Percentiles rank a stretch among this genome's conserved stretches.
phyloP scores from a whole-genome alignment of 2,113 vertebrate species.

The Oncorhynchus nerka region DNA sequence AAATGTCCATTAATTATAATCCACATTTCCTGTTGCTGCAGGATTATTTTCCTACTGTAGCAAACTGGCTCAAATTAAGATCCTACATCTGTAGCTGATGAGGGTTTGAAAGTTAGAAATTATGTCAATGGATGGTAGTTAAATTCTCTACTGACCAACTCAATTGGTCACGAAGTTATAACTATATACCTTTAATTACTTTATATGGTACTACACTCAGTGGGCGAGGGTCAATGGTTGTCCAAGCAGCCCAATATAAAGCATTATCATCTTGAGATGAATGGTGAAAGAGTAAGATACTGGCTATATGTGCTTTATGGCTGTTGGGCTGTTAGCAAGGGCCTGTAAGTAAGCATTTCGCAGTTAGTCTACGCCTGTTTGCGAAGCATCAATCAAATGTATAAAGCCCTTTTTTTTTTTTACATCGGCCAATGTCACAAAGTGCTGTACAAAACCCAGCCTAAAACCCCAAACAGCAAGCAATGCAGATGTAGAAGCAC shows the following conservation, averaged over 20 bases:
- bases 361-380: too few relatives aligned
- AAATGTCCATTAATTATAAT: too few relatives aligned
- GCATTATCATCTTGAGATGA: neutral
- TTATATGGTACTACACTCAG: neutral
- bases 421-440: too few relatives aligned
- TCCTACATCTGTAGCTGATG: neutral
- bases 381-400: too few relatives aligned
- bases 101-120: neutral
- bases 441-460: too few relatives aligned
- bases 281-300: conserved; percentile 9
- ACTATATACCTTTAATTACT: too few relatives aligned
- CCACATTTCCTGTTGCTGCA: too few relatives aligned
- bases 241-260: neutral
- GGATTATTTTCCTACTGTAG: neutral
- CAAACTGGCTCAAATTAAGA: too few relatives aligned
- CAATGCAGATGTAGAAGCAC: too few relatives aligned
- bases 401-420: too few relatives aligned
- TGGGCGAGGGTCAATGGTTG: neutral
- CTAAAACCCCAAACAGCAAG: too few relatives aligned
- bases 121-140: neutral
- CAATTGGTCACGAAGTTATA: neutral
- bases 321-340: conserved; percentile 10
- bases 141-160: neutral
- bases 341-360: too few relatives aligned
- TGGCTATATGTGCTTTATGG: conserved; percentile 26